A percentile compares a stretch with the other conserved stretches of the same genome.
phyloP scores from a whole-genome alignment of 2,113 vertebrate genomes.

The Ivindomyrus marchei region DNA sequence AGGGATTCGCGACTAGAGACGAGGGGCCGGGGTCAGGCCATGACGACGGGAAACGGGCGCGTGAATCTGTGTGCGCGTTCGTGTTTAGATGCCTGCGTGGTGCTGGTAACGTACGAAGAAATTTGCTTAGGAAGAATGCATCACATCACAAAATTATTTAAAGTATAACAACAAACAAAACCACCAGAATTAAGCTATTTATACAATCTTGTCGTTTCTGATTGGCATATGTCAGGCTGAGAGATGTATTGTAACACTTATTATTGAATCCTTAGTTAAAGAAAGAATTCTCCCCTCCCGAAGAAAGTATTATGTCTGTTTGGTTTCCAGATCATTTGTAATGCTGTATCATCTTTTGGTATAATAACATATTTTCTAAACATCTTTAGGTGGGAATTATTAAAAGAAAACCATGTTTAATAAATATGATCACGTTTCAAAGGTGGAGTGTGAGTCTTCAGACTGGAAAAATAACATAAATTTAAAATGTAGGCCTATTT shows the following conservation, averaged over 20 bases:
- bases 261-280: neutral
- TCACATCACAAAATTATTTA: neutral
- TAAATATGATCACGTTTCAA: neutral
- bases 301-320: neutral
- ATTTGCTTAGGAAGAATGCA: neutral
- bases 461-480: neutral
- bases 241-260: neutral
- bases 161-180: neutral
- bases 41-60: constrained; percentile 34
- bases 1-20: neutral
- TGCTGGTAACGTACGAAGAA: neutral
- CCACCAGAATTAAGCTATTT: neutral
- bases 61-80: neutral
- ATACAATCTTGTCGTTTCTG: neutral
- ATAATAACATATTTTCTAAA: neutral
- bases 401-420: neutral
- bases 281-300: neutral
- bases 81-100: neutral
- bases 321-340: neutral
- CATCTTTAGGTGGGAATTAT: neutral
- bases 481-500: neutral
- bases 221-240: neutral
- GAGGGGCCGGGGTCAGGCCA: constrained; percentile 42
- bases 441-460: neutral
- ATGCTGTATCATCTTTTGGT: neutral